phyloP scores from a whole-genome alignment of 2,113 vertebrate species.

The Scortum barcoo region DNA sequence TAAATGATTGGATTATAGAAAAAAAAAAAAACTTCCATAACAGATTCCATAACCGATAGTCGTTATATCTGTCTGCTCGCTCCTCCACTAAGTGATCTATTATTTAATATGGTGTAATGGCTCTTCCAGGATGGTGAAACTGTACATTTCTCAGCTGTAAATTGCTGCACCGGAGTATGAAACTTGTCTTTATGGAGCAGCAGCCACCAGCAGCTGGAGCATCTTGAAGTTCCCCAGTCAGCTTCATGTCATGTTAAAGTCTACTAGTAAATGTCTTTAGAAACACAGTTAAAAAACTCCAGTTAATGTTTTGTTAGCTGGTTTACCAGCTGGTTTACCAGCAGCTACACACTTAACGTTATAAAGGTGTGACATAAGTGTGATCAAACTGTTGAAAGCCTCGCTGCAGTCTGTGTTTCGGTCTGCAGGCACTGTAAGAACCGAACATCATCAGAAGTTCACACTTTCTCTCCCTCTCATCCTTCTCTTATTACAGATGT shows the following conservation, averaged over 20 bases:
- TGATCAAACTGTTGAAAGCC: not conserved
- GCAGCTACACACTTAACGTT: not conserved
- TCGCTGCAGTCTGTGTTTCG: not conserved
- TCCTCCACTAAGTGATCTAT: constrained; percentile 46
- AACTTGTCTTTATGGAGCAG: constrained; percentile 13
- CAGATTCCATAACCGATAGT: constrained; percentile 32
- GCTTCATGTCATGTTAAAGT: not conserved
- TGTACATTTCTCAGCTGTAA: constrained; percentile 19
- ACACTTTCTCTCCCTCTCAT: not conserved
- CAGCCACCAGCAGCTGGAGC: constrained; percentile 12
- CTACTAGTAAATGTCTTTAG: not conserved
- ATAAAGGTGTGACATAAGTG: not conserved
- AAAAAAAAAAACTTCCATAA: not conserved
- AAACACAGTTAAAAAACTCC: not conserved
- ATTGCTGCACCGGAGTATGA: constrained; percentile 17
- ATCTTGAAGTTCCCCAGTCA: not conserved
- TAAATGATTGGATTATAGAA: constrained; percentile 38
- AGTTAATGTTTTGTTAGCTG: not conserved
- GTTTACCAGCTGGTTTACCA: not conserved
- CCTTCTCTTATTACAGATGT: not conserved
- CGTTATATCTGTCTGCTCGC: constrained; percentile 15
- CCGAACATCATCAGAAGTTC: not conserved
- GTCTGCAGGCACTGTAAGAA: too few relatives aligned
- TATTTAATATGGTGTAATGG: constrained; percentile 46
- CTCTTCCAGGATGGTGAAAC: constrained; percentile 41